A percentile compares a stretch with the other conserved stretches of the same genome.
These are phyloP conservation scores for Diphyllodes magnificus DNA, from an alignment of 2,113 vertebrate species.

Conservation along the genomic window DNA sequence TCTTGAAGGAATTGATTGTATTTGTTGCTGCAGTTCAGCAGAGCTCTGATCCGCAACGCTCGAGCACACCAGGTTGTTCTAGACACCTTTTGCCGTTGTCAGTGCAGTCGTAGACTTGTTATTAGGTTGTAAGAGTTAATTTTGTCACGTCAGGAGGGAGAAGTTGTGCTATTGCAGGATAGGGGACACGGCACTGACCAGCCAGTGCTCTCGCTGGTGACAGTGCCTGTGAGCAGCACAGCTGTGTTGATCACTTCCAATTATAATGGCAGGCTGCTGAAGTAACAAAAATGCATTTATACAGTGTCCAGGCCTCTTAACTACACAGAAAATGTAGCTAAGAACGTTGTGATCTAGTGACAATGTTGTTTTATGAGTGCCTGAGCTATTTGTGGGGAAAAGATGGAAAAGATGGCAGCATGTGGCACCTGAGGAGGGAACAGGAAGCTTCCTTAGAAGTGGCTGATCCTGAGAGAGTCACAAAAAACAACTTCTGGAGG, in stretches of 20 bases:
- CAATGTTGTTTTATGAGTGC: not conserved
- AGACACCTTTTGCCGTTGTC: slow-evolving; percentile 27
- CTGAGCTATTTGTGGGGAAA: not conserved
- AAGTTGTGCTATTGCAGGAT: not conserved
- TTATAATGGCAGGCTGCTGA: slow-evolving; percentile 8
- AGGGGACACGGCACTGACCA: not conserved
- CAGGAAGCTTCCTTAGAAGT: not conserved
- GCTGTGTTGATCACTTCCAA: slow-evolving; percentile 24
- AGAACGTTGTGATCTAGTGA: not conserved
- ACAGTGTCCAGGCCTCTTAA: not conserved
- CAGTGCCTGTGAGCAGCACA: not conserved
- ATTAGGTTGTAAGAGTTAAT: slow-evolving; percentile 60
- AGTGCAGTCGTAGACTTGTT: slow-evolving; percentile 32
- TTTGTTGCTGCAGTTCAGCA: slow-evolving; percentile 66
- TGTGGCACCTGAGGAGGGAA: not conserved
- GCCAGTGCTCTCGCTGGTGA: not conserved
- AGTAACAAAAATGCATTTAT: not conserved
- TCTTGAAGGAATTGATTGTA: slow-evolving; percentile 60
- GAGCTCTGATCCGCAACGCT: slow-evolving; percentile 67
- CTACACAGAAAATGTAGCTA: not conserved
- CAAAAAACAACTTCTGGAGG: not conserved
- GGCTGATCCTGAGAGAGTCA: not conserved
- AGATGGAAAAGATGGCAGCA: not conserved
- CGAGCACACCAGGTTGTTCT: slow-evolving; percentile 19
- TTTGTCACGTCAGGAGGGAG: slow-evolving; percentile 39